phyloP scores from a whole-genome alignment of 2,888 invertebrate species.

The Exephanes ischioxanthus region DNA sequence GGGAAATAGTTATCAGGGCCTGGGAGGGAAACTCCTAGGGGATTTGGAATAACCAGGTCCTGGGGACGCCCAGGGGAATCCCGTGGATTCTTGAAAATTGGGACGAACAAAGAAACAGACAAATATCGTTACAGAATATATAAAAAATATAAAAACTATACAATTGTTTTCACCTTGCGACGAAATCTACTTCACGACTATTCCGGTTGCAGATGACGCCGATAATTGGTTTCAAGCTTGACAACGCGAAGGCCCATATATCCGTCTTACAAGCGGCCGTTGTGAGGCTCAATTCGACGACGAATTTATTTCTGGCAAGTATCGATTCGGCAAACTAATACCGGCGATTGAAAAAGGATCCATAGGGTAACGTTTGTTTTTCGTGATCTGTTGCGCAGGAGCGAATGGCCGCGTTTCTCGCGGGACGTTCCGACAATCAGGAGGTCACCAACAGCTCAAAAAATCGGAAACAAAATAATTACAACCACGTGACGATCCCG shows the following conservation, averaged over 20 bases:
- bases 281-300: constrained; percentile 77
- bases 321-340: constrained; percentile 18
- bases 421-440: constrained; percentile 89
- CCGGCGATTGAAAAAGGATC: not conserved
- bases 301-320: constrained; percentile 80
- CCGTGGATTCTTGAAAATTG: no score
- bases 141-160: no score
- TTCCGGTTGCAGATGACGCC: constrained; percentile 76
- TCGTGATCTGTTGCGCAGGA: constrained; percentile 85
- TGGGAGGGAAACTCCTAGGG: no score
- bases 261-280: constrained; percentile 74
- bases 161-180: no score
- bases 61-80: no score
- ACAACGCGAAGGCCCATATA: constrained; percentile 75
- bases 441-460: constrained; percentile 86
- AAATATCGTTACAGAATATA: no score
- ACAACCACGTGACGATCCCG: constrained; percentile 77
- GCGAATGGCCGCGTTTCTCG: constrained; percentile 88
- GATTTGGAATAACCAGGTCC: no score
- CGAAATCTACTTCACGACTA: not conserved
- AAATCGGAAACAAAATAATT: constrained; percentile 85
- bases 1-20: no score
- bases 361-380: not conserved
- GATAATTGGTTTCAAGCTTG: constrained; percentile 72
- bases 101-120: no score